Base-by-base conservation (phyloP, 1,140 invertebrate species). In the Halyomorpha halys region DNA sequence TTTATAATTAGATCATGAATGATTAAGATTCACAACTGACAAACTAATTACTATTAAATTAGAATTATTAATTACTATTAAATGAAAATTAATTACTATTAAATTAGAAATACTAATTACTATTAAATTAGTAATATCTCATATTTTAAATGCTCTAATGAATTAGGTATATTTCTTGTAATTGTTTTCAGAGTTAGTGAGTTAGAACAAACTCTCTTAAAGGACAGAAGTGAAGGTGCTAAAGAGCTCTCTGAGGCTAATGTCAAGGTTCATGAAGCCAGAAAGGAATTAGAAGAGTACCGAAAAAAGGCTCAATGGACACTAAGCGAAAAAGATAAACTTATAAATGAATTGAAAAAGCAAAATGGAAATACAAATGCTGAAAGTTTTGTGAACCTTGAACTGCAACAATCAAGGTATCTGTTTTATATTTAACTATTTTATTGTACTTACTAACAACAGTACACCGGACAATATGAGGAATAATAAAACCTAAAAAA, bases 291-390 rank as follows among this genome's bases (percentile, higher is more conserved):
- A 59, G 79, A 82, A 67, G 83, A 86, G 65, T 89, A 90, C 73
- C 83, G 83, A 73, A 75, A 76, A 8, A 79, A 84, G 68, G 89
- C 89, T 9, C 79, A 87, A 62, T 82, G 82, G 68, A 89, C 87
- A 63, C 73, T 92, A 19, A 80, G 87, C 73, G 84, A 86, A 65
- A 90, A 90, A 73, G 88, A 91, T 68, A 81, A 83, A 67, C 73
- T 90, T 16, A 90, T 90, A 65, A 71, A 79, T 15, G 82, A 83
- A 70, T 73, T 90, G 15, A 82, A 81, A 77, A 65, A 76, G 74
- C 45, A 25, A 11, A 30, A 21, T 30, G n/a, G 18, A 4, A 49
- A 59, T 61, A 6, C 14, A 61, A 68, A 16, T 54, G n/a, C 54
- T 49, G 54, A 59, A 21, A n/a, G 23, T 59, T n/a, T 59, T 27